phyloP scores from a whole-genome alignment of 2,797 vertebrate species.

The Zonotrichia albicollis region DNA sequence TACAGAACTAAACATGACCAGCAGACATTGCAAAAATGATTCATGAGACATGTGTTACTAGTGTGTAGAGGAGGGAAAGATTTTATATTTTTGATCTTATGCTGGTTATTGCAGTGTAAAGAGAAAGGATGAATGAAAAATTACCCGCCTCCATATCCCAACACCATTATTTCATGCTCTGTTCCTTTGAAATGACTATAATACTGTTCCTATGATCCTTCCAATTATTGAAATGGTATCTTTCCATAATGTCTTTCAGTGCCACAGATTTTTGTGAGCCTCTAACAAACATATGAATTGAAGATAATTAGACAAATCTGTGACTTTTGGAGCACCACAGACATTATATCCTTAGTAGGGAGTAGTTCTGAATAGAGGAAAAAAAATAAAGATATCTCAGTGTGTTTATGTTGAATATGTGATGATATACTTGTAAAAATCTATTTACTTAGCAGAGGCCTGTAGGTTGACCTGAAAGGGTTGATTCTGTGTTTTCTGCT shows the following conservation, averaged over 20 bases:
- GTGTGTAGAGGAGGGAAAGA: background rate
- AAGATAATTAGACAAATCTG: conserved; percentile 13
- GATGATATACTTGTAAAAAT: background rate
- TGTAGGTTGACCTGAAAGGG: background rate
- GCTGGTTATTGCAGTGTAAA: background rate
- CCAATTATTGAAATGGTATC: background rate
- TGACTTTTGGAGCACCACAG: background rate
- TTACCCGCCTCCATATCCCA: background rate
- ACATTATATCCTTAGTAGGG: background rate
- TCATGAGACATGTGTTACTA: background rate
- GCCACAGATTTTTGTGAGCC: background rate
- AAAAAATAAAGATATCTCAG: background rate
- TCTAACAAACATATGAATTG: conserved; percentile 16
- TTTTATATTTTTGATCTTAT: background rate
- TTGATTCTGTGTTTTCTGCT: background rate
- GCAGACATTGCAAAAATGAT: background rate
- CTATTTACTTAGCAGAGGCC: background rate
- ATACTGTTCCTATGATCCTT: background rate
- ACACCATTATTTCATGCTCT: background rate
- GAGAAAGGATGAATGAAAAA: background rate
- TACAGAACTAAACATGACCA: background rate
- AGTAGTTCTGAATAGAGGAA: background rate
- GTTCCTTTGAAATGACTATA: conserved; percentile 37
- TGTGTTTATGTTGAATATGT: background rate
- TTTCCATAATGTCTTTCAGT: background rate